phyloP scores from a whole-genome alignment of 92 coral and sea anemone species.

The Palythoa caribaeorum region DNA sequence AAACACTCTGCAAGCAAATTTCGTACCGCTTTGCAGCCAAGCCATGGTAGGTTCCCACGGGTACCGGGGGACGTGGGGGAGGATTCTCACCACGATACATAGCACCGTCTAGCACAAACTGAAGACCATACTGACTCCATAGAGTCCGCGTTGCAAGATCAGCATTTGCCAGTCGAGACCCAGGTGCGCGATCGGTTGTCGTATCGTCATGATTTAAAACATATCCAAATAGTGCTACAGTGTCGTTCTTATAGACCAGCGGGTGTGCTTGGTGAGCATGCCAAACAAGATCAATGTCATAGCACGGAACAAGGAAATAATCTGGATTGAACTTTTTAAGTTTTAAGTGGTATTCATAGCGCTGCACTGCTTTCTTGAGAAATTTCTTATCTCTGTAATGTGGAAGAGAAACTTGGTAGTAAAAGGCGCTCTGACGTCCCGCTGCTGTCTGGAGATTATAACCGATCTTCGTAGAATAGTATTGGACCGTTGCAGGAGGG shows the following conservation, averaged over 20 bases:
- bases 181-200: constrained; percentile 64
- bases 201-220: constrained; percentile 70
- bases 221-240: constrained; percentile 58
- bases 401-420: constrained; percentile 79
- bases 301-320: constrained; percentile 72
- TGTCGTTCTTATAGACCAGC: constrained; percentile 68
- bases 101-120: constrained; percentile 55
- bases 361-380: constrained; percentile 63
- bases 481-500: constrained; percentile 41
- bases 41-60: constrained; percentile 34
- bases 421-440: constrained; percentile 57
- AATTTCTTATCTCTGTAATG: constrained; percentile 72
- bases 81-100: constrained; percentile 75
- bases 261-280: constrained; percentile 80
- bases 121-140: constrained; percentile 49
- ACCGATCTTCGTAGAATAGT: constrained; percentile 36
- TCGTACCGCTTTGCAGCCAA: constrained; percentile 42
- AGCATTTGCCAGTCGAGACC: constrained; percentile 55
- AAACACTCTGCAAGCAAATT: constrained; percentile 38
- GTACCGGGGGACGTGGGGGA: not conserved
- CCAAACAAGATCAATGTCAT: constrained; percentile 85
- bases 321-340: constrained; percentile 69
- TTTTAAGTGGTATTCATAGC: constrained; percentile 72
- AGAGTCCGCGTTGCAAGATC: constrained; percentile 37
- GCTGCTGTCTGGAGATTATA: constrained; percentile 61